Conservation (phyloP, 2,797 vertebrate species). For the Heterohyrax brucei region DNA sequence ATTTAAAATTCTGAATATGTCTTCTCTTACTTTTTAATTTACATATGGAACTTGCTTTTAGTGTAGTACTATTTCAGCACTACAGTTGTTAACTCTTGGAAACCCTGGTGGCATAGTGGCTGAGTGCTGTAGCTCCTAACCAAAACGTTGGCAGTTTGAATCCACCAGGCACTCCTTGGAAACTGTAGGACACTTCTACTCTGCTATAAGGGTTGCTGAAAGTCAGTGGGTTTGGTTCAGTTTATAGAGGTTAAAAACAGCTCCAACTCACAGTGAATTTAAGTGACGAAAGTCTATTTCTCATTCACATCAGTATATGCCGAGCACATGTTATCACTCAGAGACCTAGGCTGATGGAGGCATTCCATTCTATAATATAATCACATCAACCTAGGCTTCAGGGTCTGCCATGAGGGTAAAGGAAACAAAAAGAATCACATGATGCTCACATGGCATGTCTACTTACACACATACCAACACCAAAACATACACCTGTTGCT, state of each 20-base stretch:
- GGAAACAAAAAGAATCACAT: neutral
- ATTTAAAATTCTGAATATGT: neutral
- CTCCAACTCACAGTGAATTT: neutral
- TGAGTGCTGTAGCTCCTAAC: no score
- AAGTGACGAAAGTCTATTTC: neutral
- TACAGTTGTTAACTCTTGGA: neutral
- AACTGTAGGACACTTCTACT: no score
- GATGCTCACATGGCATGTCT: neutral
- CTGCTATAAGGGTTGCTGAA: no score
- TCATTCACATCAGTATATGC: neutral
- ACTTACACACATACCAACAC: neutral
- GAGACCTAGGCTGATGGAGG: neutral
- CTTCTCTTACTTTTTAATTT: constrained; percentile 11
- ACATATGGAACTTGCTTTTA: neutral
- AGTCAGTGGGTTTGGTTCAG: no score
- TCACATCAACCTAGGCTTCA: neutral
- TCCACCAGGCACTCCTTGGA: no score
- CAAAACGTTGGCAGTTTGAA: no score
- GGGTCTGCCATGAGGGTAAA: neutral
- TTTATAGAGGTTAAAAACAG: neutral
- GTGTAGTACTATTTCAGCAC: neutral
- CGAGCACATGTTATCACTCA: neutral
- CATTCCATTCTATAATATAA: neutral
- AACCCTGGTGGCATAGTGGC: no score
- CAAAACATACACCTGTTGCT: no score